Evolutionary conservation across 2,113 vertebrate genomes (phyloP), one percentile per base, ranked within the genome.

Genomic region (Apeltes quadracus): DNA sequence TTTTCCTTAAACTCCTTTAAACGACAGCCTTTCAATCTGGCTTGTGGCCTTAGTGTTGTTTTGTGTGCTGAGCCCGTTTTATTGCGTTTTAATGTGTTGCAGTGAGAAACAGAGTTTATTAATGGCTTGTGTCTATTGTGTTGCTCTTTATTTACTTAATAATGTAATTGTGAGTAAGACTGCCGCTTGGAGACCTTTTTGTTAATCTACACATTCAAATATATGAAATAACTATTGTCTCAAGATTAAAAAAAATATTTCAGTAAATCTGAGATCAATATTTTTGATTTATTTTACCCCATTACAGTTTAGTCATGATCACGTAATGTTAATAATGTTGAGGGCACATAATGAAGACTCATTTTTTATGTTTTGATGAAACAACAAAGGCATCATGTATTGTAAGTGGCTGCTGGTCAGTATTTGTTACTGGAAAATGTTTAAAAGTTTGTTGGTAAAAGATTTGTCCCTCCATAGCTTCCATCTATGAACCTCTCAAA

Each of bases 401-500:
- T 53, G 22, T 25, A 11, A 36, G 1, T 14, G 39, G 13, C 18
- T 58, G 3, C 3, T 36, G 53, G 18, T 14, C 38, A 16, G 4
- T 32, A 69, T 64, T 16, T 50, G n/a, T 0, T 22, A 22, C 16
- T 34, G 50, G 7, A 51, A 39, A n/a, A 36, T n/a, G 23, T 53
- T 53, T 46, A 7, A 50, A 25, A 22, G n/a, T 50, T n/a, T 51
- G 44, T 59, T 34, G 73, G 23, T 84, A 83, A 87, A 50, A 53
- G 2, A 20, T 53, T 1, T 74, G 29, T 69, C 29, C n/a, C 72
- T 79, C 83, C 78, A 86, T 88, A 99, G 97, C 93, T 65, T 99
- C 98, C 68, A 96, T 99, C 84, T 99, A 99, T 93, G 98, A 99
- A 92, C 97, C 97, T 39, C 92, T 98, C 61, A 96, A 97, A 91